Conservation (phyloP, 2,797 vertebrate species). For the Acrossocheilus fasciatus region DNA sequence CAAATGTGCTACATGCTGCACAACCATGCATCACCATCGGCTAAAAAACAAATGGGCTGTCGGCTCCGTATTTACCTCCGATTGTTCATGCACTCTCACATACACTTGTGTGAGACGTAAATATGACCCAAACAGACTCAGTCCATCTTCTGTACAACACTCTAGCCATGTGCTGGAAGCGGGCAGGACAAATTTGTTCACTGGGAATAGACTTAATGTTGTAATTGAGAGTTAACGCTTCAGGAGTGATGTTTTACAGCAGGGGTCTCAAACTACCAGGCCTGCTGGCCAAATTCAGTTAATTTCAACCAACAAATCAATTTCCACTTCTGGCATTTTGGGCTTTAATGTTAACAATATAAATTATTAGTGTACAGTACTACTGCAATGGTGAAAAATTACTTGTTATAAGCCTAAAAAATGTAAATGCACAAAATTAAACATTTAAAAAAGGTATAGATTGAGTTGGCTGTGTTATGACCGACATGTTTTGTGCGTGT, state of each 20-base stretch:
- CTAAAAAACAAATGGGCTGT: slow-evolving; percentile 85
- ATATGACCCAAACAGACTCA: slow-evolving; percentile 36
- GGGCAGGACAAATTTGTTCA: background rate
- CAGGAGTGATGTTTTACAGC: background rate
- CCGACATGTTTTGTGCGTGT: background rate
- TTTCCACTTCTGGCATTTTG: background rate
- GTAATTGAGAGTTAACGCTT: slow-evolving; percentile 27
- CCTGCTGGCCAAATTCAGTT: background rate
- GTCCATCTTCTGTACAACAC: slow-evolving; percentile 16
- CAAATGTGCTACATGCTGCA: slow-evolving; percentile 88
- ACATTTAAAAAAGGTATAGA: background rate
- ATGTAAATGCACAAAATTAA: background rate
- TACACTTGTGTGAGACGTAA: slow-evolving; percentile 61
- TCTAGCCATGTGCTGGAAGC: background rate
- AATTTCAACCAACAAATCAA: background rate
- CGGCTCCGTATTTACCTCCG: slow-evolving; percentile 84
- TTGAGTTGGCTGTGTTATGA: background rate
- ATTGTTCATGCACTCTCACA: slow-evolving; percentile 84
- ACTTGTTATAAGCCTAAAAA: background rate
- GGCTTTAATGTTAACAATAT: background rate
- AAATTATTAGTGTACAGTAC: background rate
- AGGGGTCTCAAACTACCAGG: background rate
- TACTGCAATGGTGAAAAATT: background rate
- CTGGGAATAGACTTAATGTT: slow-evolving; percentile 18
- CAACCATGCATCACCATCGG: slow-evolving; percentile 85